Evolutionary conservation across 2,113 vertebrate species (phyloP), one percentile per base, ranked within the genome.

Genomic region (Rallus limicola): DNA sequence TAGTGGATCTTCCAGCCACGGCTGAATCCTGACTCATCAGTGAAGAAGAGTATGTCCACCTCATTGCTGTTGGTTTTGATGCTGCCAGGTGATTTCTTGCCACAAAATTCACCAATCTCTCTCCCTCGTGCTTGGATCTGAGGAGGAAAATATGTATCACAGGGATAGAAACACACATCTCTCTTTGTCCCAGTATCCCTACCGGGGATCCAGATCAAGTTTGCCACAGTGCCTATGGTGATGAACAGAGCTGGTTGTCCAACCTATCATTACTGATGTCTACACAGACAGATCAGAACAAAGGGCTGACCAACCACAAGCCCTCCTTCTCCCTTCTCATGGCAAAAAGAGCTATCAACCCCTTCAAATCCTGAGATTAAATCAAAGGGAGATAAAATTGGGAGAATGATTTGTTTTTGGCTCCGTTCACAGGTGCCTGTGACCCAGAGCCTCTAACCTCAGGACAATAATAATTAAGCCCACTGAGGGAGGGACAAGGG

Each of bases 1-100:
- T 98, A 98, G 86, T 40, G 96, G 50, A 98, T 93, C 88, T 97
- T 98, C 98, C 98, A 98, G 82, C 98, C 98, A 55, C 63, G 96
- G 92, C 98, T 98, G 94, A 97, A 97, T 56, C 98, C 98, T 0
- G 98, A 98, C 12, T 98, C 98, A 6, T 98, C 98, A 0, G 98
- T 98, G 94, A 98, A 82, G 91, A 98, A 98, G 40, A 98, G 83
- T 53, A 98, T 90, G 28, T 98, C 97, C 40, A 98, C 98, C 2
- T 96, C 95, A 34, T 98, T 97, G 95, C 98, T 98, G 29, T 86
- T 95, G 82, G 97, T 98, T 91, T 98, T 97, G 16, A 98, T 90
- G 67, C 52, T 81, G 3, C 95, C 84, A 9, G 98, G 98, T n/a
- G 93, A 82, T 28, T 82, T 38, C 17, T 42, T 97, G 26, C 98